Conservation (phyloP, 2,113 vertebrate species). For the Aphelocoma coerulescens region DNA sequence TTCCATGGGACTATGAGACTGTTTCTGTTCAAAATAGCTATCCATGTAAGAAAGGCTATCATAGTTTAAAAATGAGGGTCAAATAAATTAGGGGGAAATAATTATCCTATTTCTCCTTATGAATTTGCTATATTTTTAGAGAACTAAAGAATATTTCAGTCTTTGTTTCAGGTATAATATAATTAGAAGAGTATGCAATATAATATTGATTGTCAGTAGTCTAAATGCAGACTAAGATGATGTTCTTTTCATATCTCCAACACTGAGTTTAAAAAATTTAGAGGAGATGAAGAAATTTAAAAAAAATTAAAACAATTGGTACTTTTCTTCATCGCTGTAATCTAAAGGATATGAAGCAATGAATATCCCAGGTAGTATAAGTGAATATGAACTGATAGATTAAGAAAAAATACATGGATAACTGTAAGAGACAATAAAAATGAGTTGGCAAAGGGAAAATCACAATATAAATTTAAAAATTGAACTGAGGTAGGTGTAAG, state of each 20-base stretch:
- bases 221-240: neutral
- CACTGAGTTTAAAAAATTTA: neutral
- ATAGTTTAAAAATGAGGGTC: neutral
- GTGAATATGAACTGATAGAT: neutral
- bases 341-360: neutral
- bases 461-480: neutral
- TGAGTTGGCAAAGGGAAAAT: neutral
- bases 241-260: neutral
- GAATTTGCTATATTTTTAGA: neutral
- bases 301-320: neutral
- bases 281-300: neutral
- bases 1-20: neutral
- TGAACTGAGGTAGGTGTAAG: neutral
- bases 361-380: neutral
- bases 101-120: neutral
- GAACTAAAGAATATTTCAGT: neutral
- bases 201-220: neutral
- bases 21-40: neutral
- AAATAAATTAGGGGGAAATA: neutral
- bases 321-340: neutral
- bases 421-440: neutral
- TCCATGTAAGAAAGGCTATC: neutral
- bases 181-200: neutral
- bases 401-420: neutral
- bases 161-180: neutral